Evolutionary conservation across 2,113 vertebrate species (phyloP).

Genomic region (Cebidichthys violaceus): DNA sequence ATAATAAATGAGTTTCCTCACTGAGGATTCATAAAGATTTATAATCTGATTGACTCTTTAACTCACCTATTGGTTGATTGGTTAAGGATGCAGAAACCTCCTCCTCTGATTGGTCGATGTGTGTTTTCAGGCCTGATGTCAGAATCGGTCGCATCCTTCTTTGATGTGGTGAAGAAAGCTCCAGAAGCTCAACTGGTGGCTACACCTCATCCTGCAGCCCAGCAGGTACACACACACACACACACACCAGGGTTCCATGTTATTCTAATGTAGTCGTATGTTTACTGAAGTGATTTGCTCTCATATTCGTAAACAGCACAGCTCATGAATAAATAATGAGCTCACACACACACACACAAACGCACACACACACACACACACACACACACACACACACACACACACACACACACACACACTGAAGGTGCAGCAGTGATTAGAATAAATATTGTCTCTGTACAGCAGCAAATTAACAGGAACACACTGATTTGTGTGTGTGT

Average conservation of each 20-base stretch:
- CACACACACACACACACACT: neutral
- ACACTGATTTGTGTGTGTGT: no score
- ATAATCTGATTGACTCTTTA: no score
- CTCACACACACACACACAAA: constrained; percentile 1
- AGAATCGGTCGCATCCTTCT: constrained; percentile 81
- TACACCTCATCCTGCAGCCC: constrained; percentile 78
- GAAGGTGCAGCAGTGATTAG: neutral
- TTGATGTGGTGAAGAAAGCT: constrained; percentile 84
- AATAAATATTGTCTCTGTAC: neutral
- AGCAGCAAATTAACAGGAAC: neutral
- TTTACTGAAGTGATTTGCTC: constrained; percentile 21
- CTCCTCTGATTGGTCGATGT: constrained; percentile 31
- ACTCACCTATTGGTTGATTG: neutral
- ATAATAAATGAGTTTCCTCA: no score
- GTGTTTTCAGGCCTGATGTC: constrained; percentile 83
- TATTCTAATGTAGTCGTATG: constrained; percentile 4
- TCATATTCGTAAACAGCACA: constrained; percentile 18
- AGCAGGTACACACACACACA: constrained; percentile 82
- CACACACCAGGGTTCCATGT: constrained; percentile 11
- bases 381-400: neutral
- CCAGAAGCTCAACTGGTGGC: constrained; percentile 83
- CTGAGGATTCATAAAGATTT: no score
- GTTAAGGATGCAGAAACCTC: neutral
- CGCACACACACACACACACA: constrained; percentile 5
- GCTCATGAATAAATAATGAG: constrained; percentile 16